Evolutionary conservation across 2,113 vertebrate species (phyloP).

Genomic region (Lipotes vexillifer): DNA sequence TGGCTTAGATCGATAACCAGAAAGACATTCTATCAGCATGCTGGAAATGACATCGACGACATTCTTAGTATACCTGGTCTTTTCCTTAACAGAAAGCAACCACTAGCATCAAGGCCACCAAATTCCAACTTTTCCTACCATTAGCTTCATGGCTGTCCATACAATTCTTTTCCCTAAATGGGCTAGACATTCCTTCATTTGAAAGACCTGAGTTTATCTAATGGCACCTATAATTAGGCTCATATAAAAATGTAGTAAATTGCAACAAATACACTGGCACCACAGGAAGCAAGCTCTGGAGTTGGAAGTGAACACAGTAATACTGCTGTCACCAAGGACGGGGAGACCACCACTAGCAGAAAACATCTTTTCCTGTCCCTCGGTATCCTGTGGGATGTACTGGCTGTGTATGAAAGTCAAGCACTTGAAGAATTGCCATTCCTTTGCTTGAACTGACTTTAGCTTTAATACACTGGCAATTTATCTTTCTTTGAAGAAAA

Average conservation of each 20-base stretch:
- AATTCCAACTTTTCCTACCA: neutral
- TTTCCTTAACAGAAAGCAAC: neutral
- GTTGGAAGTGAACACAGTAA: neutral
- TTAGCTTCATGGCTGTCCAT: neutral
- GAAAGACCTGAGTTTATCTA: slow-evolving; percentile 60
- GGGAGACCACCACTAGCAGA: neutral
- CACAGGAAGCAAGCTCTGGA: neutral
- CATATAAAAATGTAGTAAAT: slow-evolving; percentile 32
- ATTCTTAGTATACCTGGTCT: neutral
- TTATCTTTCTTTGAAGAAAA: neutral
- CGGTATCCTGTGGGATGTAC: neutral
- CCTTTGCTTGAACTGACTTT: neutral
- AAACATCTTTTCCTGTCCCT: neutral
- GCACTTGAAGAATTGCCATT: neutral
- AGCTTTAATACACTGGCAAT: neutral
- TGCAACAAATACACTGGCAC: slow-evolving; percentile 40
- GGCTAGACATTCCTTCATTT: slow-evolving; percentile 44
- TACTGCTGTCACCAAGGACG: slow-evolving; percentile 15
- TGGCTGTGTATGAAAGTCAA: neutral
- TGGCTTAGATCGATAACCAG: neutral
- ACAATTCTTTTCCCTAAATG: neutral
- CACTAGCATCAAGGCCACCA: neutral
- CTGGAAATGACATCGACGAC: neutral
- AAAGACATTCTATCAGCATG: neutral
- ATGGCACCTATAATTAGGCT: slow-evolving; percentile 47